Percentiles rank a stretch among this genome's conserved stretches.
phyloP scores from a whole-genome alignment of 2,888 invertebrate species.

The Apamea crenata region DNA sequence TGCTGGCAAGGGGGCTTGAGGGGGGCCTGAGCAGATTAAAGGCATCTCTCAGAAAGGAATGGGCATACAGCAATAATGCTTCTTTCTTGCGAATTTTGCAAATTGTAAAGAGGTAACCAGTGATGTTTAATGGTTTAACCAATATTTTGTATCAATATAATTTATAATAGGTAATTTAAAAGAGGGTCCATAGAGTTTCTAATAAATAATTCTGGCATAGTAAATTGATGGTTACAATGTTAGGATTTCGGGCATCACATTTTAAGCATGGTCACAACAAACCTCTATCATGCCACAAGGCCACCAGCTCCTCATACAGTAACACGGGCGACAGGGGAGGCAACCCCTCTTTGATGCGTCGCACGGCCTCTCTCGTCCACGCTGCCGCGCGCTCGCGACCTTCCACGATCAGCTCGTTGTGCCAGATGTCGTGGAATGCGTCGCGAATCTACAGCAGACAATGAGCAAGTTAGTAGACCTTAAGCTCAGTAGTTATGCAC shows the following conservation, averaged over 20 bases:
- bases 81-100: background rate
- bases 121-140: background rate
- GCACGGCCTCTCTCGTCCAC: slow-evolving; percentile 81
- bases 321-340: slow-evolving; percentile 84
- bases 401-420: slow-evolving; percentile 84
- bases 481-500: no score
- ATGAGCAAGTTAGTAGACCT: background rate
- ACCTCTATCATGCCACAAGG: slow-evolving; percentile 86
- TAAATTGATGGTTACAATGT: background rate
- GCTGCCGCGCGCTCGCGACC: slow-evolving; percentile 77
- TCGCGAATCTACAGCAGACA: slow-evolving; percentile 74
- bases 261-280: slow-evolving; percentile 18
- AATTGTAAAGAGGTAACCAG: background rate
- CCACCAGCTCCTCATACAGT: slow-evolving; percentile 82
- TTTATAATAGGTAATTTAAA: background rate
- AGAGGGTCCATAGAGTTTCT: background rate
- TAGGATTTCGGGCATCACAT: background rate
- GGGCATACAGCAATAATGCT: no score
- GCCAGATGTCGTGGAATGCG: slow-evolving; percentile 82
- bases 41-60: background rate
- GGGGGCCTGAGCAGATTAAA: slow-evolving; percentile 6
- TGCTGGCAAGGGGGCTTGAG: background rate
- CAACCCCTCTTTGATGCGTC: slow-evolving; percentile 82
- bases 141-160: background rate
- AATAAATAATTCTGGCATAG: background rate